Conservation (phyloP, 1,140 invertebrate species). For the Camponotus vicinus region DNA sequence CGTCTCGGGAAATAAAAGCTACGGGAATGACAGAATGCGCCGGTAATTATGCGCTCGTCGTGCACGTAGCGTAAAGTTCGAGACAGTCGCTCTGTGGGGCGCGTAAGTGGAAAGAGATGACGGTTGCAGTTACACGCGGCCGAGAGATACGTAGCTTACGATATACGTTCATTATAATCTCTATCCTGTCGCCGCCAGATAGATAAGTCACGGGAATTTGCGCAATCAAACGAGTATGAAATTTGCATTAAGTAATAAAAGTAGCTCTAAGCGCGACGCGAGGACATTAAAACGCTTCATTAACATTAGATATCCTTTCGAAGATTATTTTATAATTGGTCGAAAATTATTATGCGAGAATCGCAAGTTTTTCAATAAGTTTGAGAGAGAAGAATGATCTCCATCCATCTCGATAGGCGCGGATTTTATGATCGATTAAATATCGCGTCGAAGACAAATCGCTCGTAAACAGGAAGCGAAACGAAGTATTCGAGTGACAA, state of each 20-base stretch:
- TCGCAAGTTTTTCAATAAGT: conserved; percentile 32
- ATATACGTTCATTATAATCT: conserved; percentile 24
- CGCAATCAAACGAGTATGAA: conserved; percentile 29
- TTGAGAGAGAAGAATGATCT: conserved; percentile 27
- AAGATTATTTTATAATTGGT: conserved; percentile 9
- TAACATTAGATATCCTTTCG: neutral
- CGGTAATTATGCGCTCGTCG: conserved; percentile 64
- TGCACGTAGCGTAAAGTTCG: conserved; percentile 52
- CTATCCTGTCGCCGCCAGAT: conserved; percentile 3
- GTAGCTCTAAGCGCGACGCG: neutral
- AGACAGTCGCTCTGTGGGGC: conserved; percentile 24
- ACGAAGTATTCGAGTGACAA: neutral
- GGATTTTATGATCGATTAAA: conserved; percentile 67
- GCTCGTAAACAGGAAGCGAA: conserved; percentile 35
- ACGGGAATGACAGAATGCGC: conserved; percentile 49
- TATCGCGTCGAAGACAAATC: conserved; percentile 7
- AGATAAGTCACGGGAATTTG: conserved; percentile 15
- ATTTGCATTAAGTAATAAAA: conserved; percentile 36
- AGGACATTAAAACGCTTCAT: conserved; percentile 1
- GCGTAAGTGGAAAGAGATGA: conserved; percentile 39
- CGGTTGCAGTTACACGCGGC: conserved; percentile 19
- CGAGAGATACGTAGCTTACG: neutral
- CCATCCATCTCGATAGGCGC: neutral
- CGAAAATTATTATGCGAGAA: neutral
- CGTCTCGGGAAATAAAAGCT: conserved; percentile 49